Percentiles rank a stretch among this genome's conserved stretches.
Evolutionary conservation across 2,113 vertebrate genomes (phyloP).

Genomic region (Coptodon rendalli): DNA sequence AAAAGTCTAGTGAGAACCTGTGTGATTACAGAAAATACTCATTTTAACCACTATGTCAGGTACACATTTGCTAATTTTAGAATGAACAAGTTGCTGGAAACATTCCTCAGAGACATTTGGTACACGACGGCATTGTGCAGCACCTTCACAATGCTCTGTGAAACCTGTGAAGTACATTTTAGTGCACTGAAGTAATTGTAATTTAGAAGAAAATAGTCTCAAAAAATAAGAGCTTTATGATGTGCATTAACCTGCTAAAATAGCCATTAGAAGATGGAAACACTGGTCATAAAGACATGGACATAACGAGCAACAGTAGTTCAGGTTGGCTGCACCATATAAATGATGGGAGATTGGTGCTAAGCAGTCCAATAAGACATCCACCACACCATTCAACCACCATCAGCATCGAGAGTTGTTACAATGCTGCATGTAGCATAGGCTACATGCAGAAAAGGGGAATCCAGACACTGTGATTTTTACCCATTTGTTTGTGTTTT

Average conservation of each 20-base stretch:
- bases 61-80: not conserved
- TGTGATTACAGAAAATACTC: not conserved
- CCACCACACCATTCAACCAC: not conserved
- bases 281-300: not conserved
- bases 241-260: not conserved
- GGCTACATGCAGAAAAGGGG: not conserved
- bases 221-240: not conserved
- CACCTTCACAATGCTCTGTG: not conserved
- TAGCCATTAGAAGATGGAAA: rapidly evolving
- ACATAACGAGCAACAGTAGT: not conserved
- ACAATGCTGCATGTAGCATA: rapidly evolving
- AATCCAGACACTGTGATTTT: not conserved
- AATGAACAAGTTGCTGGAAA: not conserved
- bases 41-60: not conserved
- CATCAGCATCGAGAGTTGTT: not conserved
- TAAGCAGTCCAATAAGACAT: not conserved
- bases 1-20: not conserved
- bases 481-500: not conserved
- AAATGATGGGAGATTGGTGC: not conserved
- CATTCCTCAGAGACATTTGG: not conserved
- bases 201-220: not conserved
- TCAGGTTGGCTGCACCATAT: not conserved
- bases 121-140: not conserved
- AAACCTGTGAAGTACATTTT: not conserved
- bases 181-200: not conserved